phyloP scores from a whole-genome alignment of 2,888 invertebrate species.

The Mesorhabditis spiculigera region DNA sequence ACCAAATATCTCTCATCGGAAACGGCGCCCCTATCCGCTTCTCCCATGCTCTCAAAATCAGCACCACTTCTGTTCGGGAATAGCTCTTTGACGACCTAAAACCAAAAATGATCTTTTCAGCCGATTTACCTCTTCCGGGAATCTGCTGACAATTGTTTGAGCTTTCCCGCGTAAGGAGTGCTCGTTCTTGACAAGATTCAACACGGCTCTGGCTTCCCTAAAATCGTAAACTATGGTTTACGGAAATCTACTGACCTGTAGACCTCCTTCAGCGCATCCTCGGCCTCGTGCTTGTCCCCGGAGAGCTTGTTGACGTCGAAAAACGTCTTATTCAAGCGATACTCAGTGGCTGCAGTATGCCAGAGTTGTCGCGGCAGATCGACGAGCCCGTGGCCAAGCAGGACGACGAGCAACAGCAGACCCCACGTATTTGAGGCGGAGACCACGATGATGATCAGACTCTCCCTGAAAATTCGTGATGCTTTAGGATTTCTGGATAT shows the following conservation, averaged over 20 bases:
- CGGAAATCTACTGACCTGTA: constrained; percentile 70
- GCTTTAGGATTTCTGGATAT: not conserved
- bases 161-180: constrained; percentile 37
- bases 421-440: constrained; percentile 99
- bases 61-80: constrained; percentile 32
- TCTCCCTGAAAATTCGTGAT: constrained; percentile 62
- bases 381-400: constrained; percentile 89
- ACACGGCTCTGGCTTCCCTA: constrained; percentile 79
- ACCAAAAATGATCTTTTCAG: not conserved
- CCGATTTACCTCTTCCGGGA: constrained; percentile 27
- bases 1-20: constrained; percentile 9
- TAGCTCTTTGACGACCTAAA: constrained; percentile 22
- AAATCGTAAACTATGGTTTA: constrained; percentile 17
- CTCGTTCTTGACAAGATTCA: constrained; percentile 68
- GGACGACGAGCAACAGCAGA: constrained; percentile 82
- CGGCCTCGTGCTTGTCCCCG: constrained; percentile 91
- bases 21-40: not conserved
- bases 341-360: constrained; percentile 64
- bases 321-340: constrained; percentile 53
- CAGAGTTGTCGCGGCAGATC: constrained; percentile 85
- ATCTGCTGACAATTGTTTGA: constrained; percentile 39
- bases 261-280: constrained; percentile 87
- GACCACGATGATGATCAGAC: constrained; percentile 91
- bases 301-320: constrained; percentile 58
- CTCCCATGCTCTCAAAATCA: constrained; percentile 17